A percentile compares a stretch with the other conserved stretches of the same genome.
Evolutionary conservation across 2,113 vertebrate species (phyloP).

Genomic region (Naja naja): DNA sequence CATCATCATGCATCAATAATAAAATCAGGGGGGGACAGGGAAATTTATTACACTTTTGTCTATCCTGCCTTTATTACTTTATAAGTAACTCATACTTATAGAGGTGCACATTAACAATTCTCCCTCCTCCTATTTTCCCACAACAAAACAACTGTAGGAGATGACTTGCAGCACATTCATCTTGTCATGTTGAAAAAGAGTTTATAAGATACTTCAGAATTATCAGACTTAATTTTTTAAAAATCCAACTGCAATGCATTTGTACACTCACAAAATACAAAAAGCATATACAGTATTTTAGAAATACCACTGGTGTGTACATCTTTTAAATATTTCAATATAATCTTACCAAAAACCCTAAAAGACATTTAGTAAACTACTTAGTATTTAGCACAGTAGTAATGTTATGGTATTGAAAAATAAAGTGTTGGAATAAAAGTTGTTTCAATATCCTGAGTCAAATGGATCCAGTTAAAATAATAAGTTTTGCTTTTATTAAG

Average conservation of each 20-base stretch:
- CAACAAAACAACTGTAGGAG: not conserved
- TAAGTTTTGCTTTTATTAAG: not conserved
- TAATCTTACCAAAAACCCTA: not conserved
- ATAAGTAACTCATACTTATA: not conserved
- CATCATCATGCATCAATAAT: not conserved
- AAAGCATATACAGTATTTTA: not conserved
- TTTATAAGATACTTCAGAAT: not conserved
- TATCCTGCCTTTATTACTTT: not conserved
- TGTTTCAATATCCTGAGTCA: not conserved
- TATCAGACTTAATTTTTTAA: not conserved
- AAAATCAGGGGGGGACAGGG: not conserved
- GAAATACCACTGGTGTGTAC: not conserved
- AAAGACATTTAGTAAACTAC: not conserved
- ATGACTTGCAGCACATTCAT: not conserved
- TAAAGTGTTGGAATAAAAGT: not conserved
- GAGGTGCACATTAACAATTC: not conserved
- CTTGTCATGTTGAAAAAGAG: not conserved
- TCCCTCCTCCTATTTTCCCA: not conserved
- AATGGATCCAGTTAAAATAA: not conserved
- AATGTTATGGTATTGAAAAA: not conserved
- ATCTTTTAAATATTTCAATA: not conserved
- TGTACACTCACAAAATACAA: not conserved
- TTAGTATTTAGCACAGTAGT: not conserved
- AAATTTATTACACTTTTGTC: not conserved
- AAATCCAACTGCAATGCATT: not conserved